Evolutionary conservation across 2,888 invertebrate genomes (phyloP), one percentile per base, ranked within the genome.

Genomic region (Orchesella flavescens): DNA sequence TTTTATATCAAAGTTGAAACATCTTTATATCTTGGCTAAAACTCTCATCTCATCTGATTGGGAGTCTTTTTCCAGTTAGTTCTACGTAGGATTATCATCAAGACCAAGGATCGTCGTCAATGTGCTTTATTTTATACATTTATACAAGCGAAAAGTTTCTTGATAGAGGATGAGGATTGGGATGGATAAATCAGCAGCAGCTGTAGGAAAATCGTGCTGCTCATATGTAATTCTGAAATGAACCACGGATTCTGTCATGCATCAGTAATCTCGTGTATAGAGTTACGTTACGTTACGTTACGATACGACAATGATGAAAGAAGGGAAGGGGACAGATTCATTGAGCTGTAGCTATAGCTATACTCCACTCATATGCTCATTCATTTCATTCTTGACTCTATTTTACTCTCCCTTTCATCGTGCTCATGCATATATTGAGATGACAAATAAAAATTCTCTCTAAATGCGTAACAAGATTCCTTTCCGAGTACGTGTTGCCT

Each of bases 261-360:
- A 80, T 80, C 79, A 73, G 46, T 80, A 80, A 80, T 65, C 57
- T 46, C 59, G 59, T 61, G 43, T 73, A 66, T 73, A 72, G 24
- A 73, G 79, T 80, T 80, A 66, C 71, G 19, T n/a, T n/a, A n/a
- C n/a, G n/a, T n/a, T n/a, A n/a, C n/a, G n/a, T n/a, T n/a, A n/a
- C n/a, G n/a, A n/a, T n/a, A n/a, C 34, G 34, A 34, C 1, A 57
- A 76, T 66, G 76, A 66, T 57, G 76, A 76, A 65, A 80, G 73
- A 63, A 78, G 78, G 79, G 73, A 63, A 78, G 78, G 79, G 79
- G 79, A 80, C 79, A 72, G 73, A 80, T 79, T 78, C 78, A 78
- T 78, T 59, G 44, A 63, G 7, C 24, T 61, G 61, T 21, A 7
- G 4, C 61, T 61, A 46, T 10, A 53, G 53, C 10, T 53, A 53